Evolutionary conservation across 2,113 vertebrate species (phyloP).

Genomic region (Malurus cyaneus): DNA sequence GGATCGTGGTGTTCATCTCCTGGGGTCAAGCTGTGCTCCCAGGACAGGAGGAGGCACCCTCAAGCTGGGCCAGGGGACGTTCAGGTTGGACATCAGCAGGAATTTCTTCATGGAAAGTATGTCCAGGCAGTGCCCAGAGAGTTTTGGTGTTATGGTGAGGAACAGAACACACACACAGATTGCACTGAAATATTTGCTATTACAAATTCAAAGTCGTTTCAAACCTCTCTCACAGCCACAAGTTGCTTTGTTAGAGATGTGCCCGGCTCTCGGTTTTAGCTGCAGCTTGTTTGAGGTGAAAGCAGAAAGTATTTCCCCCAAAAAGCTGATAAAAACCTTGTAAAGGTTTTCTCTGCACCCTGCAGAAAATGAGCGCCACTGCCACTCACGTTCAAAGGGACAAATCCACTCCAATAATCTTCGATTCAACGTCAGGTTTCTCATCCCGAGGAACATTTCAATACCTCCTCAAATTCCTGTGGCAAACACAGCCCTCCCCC

Average conservation of each 20-base stretch:
- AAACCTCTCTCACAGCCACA: not conserved
- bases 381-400: not conserved
- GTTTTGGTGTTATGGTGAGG: not conserved
- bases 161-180: not conserved
- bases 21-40: not conserved
- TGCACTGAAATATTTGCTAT: not conserved
- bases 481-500: not conserved
- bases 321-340: not conserved
- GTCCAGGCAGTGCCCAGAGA: not conserved
- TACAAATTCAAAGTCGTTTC: not conserved
- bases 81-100: not conserved
- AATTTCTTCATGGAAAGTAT: not conserved
- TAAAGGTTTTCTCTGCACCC: not conserved
- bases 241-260: not conserved
- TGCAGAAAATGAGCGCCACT: not conserved
- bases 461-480: not conserved
- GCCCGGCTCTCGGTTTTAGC: not conserved
- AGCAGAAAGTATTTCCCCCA: not conserved
- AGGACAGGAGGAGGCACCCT: not conserved
- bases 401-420: not conserved
- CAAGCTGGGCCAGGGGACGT: not conserved
- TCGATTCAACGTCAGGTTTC: not conserved
- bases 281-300: not conserved
- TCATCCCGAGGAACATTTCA: not conserved
- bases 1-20: fast-evolving